Evolutionary conservation across 2,888 invertebrate genomes (phyloP).

Genomic region (Drosophila colorata): DNA sequence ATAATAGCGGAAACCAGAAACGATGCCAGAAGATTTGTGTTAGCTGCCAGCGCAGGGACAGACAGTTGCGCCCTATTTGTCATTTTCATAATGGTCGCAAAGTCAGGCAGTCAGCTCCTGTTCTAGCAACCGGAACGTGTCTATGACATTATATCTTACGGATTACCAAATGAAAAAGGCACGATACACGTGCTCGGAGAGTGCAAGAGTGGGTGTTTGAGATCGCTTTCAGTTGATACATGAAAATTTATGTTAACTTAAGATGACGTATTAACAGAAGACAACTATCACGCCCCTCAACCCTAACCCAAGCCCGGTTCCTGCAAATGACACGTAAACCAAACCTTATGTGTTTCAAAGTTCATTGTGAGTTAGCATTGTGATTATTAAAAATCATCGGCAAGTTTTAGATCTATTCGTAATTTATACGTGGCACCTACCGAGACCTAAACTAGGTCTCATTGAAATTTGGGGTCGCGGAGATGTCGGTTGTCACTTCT

Average conservation of each 20-base stretch:
- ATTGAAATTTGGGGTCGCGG: background rate
- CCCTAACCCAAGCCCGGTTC: constrained; percentile 6
- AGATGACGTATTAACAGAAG: constrained; percentile 54
- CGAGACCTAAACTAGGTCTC: background rate
- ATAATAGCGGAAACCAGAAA: constrained; percentile 54
- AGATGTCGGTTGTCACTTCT: constrained; percentile 64
- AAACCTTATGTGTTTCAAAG: constrained; percentile 43
- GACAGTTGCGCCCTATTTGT: constrained; percentile 73
- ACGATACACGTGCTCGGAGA: constrained; percentile 45
- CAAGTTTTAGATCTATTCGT: constrained; percentile 26
- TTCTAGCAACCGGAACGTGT: constrained; percentile 54
- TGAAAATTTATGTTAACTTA: constrained; percentile 66
- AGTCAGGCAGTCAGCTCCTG: constrained; percentile 44
- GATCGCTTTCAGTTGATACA: constrained; percentile 58
- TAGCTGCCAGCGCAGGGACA: constrained; percentile 13
- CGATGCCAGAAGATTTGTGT: constrained; percentile 52
- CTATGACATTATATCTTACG: constrained; percentile 51
- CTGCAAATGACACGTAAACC: constrained; percentile 72
- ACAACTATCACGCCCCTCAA: constrained; percentile 25
- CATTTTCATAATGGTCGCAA: constrained; percentile 75
- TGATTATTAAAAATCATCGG: constrained; percentile 48
- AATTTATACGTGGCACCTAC: constrained; percentile 56
- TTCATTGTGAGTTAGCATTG: constrained; percentile 11
- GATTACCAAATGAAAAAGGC: constrained; percentile 58
- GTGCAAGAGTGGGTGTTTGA: constrained; percentile 14